Percentiles rank a stretch among this genome's conserved stretches.
These are phyloP conservation scores for Tiphia femorata DNA, from an alignment of 2,888 invertebrate genomes.

Conservation along the genomic window DNA sequence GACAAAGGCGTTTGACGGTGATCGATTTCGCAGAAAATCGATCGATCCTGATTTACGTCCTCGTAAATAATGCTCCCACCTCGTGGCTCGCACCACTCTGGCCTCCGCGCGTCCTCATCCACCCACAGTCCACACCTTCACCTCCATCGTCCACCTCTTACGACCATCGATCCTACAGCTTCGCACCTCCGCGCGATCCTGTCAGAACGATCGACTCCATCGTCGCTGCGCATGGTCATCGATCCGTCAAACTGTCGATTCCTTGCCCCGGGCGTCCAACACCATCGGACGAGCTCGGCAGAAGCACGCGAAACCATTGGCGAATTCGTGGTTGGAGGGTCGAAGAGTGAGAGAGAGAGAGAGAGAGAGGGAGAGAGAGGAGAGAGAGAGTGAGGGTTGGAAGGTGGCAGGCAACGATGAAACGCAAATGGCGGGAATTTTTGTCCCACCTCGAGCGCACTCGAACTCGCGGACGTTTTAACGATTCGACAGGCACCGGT, in stretches of 20 bases:
- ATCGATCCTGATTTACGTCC: constrained; percentile 48
- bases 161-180: too few relatives aligned
- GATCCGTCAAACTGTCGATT: constrained; percentile 50
- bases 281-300: background rate
- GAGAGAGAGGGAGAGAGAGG: constrained; percentile 14
- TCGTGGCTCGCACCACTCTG: constrained; percentile 34
- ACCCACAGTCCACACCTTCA: too few relatives aligned
- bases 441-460: too few relatives aligned
- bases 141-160: too few relatives aligned
- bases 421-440: background rate
- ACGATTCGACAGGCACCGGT: too few relatives aligned
- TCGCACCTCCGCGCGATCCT: background rate
- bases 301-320: background rate
- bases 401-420: constrained; percentile 23
- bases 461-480: too few relatives aligned
- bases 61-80: constrained; percentile 42
- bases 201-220: constrained; percentile 22
- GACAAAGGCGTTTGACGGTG: constrained; percentile 27
- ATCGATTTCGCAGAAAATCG: constrained; percentile 38
- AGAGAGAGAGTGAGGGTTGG: constrained; percentile 14
- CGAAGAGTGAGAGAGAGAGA: constrained; percentile 3
- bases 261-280: constrained; percentile 26
- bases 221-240: constrained; percentile 34
- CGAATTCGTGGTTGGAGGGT: background rate
- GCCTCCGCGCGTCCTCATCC: too few relatives aligned